Conservation (phyloP, 2,888 invertebrate species). For the Trileptium ribeirensis region DNA sequence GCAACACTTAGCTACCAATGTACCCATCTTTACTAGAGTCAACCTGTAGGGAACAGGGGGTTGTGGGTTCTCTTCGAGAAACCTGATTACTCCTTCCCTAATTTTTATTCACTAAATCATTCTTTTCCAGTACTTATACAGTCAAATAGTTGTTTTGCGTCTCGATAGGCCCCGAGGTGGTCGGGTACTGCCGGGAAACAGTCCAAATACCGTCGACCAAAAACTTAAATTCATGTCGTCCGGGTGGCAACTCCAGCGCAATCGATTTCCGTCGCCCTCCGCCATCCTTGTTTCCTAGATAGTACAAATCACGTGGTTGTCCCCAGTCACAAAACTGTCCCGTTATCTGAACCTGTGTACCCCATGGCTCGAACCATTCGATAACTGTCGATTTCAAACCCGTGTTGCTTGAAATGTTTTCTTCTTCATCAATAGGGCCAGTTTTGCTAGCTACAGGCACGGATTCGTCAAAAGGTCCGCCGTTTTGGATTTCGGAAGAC, state of each 20-base stretch:
- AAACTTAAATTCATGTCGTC: constrained; percentile 22
- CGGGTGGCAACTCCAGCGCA: neutral
- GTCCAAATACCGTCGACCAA: constrained; percentile 13
- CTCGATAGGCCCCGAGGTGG: neutral
- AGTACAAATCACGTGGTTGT: neutral
- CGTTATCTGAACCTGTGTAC: neutral
- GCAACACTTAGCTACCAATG: no score
- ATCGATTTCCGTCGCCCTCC: neutral
- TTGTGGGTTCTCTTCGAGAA: no score
- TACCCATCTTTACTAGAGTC: no score
- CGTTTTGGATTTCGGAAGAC: no score
- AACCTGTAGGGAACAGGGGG: no score
- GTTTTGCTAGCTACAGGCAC: no score
- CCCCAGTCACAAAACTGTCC: neutral
- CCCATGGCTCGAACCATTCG: neutral
- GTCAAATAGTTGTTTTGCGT: neutral
- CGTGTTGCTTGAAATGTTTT: no score
- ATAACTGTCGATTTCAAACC: neutral
- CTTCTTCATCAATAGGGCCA: no score
- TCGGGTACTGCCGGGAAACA: neutral
- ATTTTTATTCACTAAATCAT: no score
- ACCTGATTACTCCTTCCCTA: no score
- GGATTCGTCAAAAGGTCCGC: no score
- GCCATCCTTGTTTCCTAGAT: neutral
- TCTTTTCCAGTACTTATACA: no score